Percentiles rank a stretch among this genome's conserved stretches.
These are phyloP conservation scores for Ifrita kowaldi DNA, from an alignment of 2,113 vertebrate species.

Conservation along the genomic window DNA sequence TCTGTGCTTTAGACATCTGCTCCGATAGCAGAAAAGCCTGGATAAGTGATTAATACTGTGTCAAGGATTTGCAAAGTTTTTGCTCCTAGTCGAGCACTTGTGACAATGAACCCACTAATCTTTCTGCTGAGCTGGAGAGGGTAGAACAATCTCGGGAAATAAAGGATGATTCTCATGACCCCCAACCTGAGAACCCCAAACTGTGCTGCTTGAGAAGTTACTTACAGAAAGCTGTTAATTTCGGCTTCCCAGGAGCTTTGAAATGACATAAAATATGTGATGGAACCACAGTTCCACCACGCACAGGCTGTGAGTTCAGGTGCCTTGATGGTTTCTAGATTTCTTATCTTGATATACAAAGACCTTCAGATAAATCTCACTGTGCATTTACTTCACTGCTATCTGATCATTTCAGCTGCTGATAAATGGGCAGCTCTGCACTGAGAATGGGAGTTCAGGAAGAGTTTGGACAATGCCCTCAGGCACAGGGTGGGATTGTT, in stretches of 20 bases:
- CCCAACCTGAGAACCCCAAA: neutral
- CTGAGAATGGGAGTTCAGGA: neutral
- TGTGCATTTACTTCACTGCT: neutral
- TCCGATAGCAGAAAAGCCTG: neutral
- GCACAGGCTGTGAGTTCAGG: neutral
- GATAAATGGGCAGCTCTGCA: neutral
- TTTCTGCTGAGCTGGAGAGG: neutral
- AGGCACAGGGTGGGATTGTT: too few relatives aligned
- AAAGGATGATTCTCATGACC: neutral
- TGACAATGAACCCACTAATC: neutral
- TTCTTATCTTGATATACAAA: neutral
- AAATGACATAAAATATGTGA: neutral
- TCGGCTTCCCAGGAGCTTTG: neutral
- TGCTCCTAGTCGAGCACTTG: neutral
- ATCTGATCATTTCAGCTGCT: neutral
- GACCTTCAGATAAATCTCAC: neutral
- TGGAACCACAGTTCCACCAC: rapidly evolving
- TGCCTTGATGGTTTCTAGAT: neutral
- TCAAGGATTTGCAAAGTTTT: constrained; percentile 25
- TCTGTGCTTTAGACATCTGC: constrained; percentile 14
- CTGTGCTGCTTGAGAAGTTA: neutral
- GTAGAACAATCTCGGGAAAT: neutral
- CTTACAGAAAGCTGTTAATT: neutral
- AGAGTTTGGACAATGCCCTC: rapidly evolving
- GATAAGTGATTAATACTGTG: neutral